Conservation (phyloP, 2,113 vertebrate genomes). For the Deroptyus accipitrinus region DNA sequence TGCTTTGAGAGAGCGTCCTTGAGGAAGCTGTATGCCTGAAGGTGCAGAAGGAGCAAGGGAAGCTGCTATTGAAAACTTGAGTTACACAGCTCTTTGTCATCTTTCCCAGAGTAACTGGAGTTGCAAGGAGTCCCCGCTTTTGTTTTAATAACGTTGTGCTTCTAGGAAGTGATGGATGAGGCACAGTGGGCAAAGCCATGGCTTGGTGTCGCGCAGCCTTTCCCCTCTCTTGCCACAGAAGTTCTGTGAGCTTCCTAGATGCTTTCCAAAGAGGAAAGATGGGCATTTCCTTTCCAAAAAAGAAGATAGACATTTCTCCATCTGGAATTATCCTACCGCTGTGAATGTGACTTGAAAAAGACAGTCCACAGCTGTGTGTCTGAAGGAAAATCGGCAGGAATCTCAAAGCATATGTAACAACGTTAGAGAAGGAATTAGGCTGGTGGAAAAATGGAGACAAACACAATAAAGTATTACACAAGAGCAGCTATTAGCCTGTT, state of each 20-base stretch:
- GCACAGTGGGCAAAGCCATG: neutral
- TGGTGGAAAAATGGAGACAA: slow-evolving; percentile 38
- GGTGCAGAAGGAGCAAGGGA: neutral
- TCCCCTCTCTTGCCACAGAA: neutral
- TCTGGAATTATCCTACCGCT: neutral
- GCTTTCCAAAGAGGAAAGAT: neutral
- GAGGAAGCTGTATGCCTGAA: neutral
- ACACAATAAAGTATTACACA: slow-evolving; percentile 25
- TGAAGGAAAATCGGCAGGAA: fast-evolving
- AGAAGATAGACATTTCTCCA: neutral
- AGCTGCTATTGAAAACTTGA: neutral
- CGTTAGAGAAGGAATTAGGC: neutral
- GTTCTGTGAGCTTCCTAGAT: neutral
- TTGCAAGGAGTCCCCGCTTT: neutral
- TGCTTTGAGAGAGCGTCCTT: neutral
- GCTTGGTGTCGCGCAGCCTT: neutral
- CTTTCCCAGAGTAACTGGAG: neutral
- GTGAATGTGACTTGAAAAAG: neutral
- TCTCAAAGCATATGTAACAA: neutral
- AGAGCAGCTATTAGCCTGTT: neutral
- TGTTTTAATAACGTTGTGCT: slow-evolving; percentile 5
- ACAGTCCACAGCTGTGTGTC: fast-evolving
- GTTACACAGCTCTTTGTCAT: neutral
- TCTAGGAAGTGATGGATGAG: slow-evolving; percentile 48
- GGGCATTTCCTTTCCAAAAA: neutral